phyloP scores from a whole-genome alignment of 2,888 invertebrate species.

The Rotaria socialis region DNA sequence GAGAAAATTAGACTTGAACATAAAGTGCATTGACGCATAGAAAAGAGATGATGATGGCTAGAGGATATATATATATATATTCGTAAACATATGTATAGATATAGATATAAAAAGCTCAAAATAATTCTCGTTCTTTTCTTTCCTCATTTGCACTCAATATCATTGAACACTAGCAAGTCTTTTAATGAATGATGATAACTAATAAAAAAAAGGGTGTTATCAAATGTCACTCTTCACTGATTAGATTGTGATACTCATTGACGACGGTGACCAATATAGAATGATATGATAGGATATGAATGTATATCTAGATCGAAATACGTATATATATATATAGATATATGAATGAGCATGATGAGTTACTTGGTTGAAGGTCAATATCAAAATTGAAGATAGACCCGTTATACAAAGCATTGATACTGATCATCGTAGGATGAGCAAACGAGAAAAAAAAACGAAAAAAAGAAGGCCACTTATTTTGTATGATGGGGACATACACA shows the following conservation, averaged over 20 bases:
- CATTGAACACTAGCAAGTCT: background rate
- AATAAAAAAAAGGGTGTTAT: background rate
- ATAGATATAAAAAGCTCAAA: background rate
- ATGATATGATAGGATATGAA: conserved; percentile 18
- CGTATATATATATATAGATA: background rate
- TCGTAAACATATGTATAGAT: no score
- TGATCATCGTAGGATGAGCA: conserved; percentile 7
- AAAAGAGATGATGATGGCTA: background rate
- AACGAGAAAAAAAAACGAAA: background rate
- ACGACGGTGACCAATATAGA: background rate
- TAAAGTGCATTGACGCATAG: background rate
- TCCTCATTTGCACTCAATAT: no score
- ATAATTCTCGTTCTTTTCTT: background rate
- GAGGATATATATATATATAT: background rate
- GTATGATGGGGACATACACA: background rate
- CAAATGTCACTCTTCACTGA: background rate
- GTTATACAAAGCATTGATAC: background rate
- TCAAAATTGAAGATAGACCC: background rate
- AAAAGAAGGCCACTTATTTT: background rate
- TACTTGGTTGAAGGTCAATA: background rate
- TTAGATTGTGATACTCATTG: background rate
- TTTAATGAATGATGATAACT: background rate
- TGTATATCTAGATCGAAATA: background rate
- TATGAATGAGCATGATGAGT: conserved; percentile 6
- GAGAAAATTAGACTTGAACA: background rate